These are phyloP conservation scores for Drosophila elegans DNA, from an alignment of 1,140 invertebrate species.

Conservation along the genomic window DNA sequence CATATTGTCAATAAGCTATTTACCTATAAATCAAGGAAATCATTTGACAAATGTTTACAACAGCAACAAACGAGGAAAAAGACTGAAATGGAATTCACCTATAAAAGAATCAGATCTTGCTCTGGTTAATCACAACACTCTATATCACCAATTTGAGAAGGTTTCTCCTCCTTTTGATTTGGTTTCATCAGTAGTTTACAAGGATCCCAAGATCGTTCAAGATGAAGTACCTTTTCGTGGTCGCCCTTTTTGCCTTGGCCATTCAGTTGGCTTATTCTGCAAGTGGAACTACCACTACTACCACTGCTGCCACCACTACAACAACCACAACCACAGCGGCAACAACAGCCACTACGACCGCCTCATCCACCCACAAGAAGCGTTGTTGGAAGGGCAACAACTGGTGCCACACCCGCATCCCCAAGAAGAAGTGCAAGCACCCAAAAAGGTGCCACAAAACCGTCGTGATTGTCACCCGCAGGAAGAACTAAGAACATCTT, in stretches of 20 bases:
- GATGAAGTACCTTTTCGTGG: conserved; percentile 3
- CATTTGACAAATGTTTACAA: no score
- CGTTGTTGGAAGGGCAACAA: conserved; percentile 12
- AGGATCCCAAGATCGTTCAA: no score
- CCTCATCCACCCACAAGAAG: not conserved
- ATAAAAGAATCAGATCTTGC: no score
- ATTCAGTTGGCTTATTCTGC: conserved; percentile 5
- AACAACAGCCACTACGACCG: not conserved
- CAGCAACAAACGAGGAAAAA: no score
- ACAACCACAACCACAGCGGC: not conserved
- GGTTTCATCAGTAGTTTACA: no score
- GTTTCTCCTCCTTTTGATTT: no score
- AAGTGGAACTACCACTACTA: not conserved
- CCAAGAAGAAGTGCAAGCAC: conserved; percentile 20
- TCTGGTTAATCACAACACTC: no score
- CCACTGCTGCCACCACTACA: not conserved
- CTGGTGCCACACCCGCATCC: conserved; percentile 10
- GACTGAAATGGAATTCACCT: no score
- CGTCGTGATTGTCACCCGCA: conserved; percentile 13
- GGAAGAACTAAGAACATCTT: not conserved
- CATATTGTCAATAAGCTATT: no score
- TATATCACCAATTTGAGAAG: no score
- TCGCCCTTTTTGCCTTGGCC: conserved; percentile 5
- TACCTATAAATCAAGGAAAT: no score
- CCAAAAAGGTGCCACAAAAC: not conserved